Evolutionary conservation across 2,113 vertebrate genomes (phyloP), one percentile per base, ranked within the genome.

Genomic region (Mus spicilegus): DNA sequence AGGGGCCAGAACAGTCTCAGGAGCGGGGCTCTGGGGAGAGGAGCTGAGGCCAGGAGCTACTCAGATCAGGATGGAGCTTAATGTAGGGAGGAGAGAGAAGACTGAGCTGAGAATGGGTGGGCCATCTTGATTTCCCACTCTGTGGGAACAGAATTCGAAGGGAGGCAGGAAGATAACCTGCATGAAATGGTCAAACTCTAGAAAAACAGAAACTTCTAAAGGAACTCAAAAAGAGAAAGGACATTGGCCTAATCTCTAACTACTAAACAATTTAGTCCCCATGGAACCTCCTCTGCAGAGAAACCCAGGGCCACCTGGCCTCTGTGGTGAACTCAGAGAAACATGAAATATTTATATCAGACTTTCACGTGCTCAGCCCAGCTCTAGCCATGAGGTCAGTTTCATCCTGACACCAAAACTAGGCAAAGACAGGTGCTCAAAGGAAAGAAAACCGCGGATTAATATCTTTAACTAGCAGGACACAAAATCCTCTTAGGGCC

Each of bases 51-150:
- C 0, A 9, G 67, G 67, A 22, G 30, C 12, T 28, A 72, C 13
- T 22, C 0, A 7, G 7, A 33, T 61, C 36, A 51, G 61, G 76
- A 77, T 11, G 11, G 70, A 20, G 39, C 42, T 33, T 54, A 46
- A 5, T 46, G 1, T 0, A 11, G 1, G 22, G 33, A 7, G 42
- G 24, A 65, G 26, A 26, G 11, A 39, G 49, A 30, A 36, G 0
- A 5, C 42, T 10, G 54, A 0, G 17, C 33, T n/a, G 78, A 36
- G 84, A 56, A 46, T 14, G 2, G 33, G n/a, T 36, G 3, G 3
- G n/a, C 28, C 8, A 7, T 51, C 39, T 36, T 49, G n/a, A 16
- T 7, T 30, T 7, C 4, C 17, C 36, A 33, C 26, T 17, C 61
- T 33, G 89, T 24, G 26, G 72, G 28, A 33, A 19, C n/a, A 67